phyloP scores from a whole-genome alignment of 1,140 invertebrate species.

The Atopsyche davidsoni region DNA sequence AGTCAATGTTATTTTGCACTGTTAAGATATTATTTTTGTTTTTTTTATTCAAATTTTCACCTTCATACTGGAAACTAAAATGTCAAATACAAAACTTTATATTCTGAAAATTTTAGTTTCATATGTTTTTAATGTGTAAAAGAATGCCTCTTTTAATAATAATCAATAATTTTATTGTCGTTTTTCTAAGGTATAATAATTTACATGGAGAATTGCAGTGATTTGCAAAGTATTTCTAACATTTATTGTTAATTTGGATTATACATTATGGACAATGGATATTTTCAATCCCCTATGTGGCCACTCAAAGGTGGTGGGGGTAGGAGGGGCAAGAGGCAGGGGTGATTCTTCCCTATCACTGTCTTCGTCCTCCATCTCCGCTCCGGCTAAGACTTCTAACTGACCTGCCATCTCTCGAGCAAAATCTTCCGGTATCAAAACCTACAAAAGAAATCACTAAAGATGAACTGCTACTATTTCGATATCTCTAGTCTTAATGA shows the following conservation, averaged over 20 bases:
- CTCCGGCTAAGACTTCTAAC: slow-evolving; percentile 11
- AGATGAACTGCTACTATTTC: neutral
- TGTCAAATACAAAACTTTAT: too few relatives aligned
- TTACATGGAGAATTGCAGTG: too few relatives aligned
- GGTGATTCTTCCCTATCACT: slow-evolving; percentile 17
- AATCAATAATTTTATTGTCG: too few relatives aligned
- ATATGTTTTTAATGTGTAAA: too few relatives aligned
- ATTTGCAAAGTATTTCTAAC: too few relatives aligned
- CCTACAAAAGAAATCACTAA: neutral
- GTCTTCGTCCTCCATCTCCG: slow-evolving; percentile 9
- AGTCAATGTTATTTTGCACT: too few relatives aligned
- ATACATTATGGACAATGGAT: slow-evolving; percentile 2
- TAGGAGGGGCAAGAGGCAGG: neutral
- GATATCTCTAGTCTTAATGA: neutral
- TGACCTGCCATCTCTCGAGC: slow-evolving; percentile 21
- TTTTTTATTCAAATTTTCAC: too few relatives aligned
- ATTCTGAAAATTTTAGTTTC: too few relatives aligned
- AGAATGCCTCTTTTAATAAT: too few relatives aligned
- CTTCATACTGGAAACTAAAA: too few relatives aligned
- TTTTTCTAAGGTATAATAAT: too few relatives aligned
- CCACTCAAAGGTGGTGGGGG: slow-evolving; percentile 16
- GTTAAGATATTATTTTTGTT: too few relatives aligned
- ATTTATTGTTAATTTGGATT: neutral
- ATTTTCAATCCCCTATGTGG: slow-evolving; percentile 16
- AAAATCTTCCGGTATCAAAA: slow-evolving; percentile 17